Percentiles rank a stretch among this genome's conserved stretches.
Conservation (phyloP, 2,888 invertebrate genomes). For the Bombylius discolor region DNA sequence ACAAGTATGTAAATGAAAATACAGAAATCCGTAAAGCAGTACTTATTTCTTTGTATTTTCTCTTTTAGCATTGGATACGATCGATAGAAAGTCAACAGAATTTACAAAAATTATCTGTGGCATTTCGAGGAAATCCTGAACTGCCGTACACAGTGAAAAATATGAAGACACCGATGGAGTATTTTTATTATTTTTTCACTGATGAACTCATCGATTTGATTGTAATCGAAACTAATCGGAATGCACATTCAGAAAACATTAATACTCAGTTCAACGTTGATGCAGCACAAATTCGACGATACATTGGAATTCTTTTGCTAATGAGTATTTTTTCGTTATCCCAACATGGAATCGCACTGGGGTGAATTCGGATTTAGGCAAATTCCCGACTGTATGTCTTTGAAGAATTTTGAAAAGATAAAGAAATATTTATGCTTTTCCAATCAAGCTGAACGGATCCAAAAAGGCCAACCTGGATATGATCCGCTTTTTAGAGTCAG, state of each 20-base stretch:
- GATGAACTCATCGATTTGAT: no score
- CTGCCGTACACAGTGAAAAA: no score
- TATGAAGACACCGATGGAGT: no score
- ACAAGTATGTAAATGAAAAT: no score
- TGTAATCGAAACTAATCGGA: not conserved
- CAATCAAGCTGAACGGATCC: slow-evolving; percentile 2
- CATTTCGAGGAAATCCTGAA: no score
- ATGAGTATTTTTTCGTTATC: slow-evolving; percentile 8
- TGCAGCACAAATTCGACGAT: not conserved
- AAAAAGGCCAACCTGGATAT: slow-evolving; percentile 13
- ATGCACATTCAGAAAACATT: not conserved
- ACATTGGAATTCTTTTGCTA: not conserved
- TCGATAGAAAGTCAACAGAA: no score
- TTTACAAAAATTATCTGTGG: no score
- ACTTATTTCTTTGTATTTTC: no score
- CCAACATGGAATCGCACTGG: slow-evolving; percentile 11
- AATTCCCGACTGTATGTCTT: slow-evolving; percentile 6
- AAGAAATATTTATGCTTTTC: no score
- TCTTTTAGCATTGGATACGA: no score
- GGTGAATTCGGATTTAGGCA: slow-evolving; percentile 8
- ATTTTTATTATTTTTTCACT: no score
- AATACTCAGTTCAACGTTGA: not conserved
- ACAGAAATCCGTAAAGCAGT: no score
- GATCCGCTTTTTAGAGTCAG: slow-evolving; percentile 14
- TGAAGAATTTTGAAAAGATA: slow-evolving; percentile 5